Evolutionary conservation across 1,140 invertebrate species (phyloP).

Genomic region (Drosophila repletoides): DNA sequence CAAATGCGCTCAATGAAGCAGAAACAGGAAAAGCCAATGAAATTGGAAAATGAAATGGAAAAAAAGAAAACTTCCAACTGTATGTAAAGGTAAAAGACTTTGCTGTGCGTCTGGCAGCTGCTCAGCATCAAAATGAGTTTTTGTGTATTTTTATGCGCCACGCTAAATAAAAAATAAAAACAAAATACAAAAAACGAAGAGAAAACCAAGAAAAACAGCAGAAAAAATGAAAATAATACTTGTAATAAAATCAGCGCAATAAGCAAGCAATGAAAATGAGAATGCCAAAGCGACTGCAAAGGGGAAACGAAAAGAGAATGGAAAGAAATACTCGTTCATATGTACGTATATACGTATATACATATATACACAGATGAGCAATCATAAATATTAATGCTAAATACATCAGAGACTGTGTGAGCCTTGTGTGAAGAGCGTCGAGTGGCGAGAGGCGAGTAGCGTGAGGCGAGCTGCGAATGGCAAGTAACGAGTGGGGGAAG

Average conservation of each 20-base stretch:
- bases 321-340: conserved; percentile 15
- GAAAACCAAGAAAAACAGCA: neutral
- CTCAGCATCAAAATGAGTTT: conserved; percentile 73
- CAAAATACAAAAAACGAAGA: neutral
- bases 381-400: conserved; percentile 80
- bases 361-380: conserved; percentile 69
- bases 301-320: no score
- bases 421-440: no score
- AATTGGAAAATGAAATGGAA: conserved; percentile 79
- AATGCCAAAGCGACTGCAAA: conserved; percentile 27
- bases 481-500: no score
- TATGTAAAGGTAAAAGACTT: conserved; percentile 49
- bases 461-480: no score
- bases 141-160: conserved; percentile 62
- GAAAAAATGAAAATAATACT: conserved; percentile 24
- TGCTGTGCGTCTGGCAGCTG: conserved; percentile 60
- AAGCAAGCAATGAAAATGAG: conserved; percentile 67
- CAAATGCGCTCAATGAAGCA: conserved; percentile 74
- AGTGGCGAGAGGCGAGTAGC: no score
- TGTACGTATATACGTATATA: no score
- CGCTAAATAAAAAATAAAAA: conserved; percentile 57
- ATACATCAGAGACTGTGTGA: no score
- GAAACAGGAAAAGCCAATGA: conserved; percentile 54
- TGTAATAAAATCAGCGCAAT: conserved; percentile 78
- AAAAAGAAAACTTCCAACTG: conserved; percentile 56